Evolutionary conservation across 2,113 vertebrate genomes (phyloP), one percentile per base, ranked within the genome.

Genomic region (Lutjanus erythropterus): DNA sequence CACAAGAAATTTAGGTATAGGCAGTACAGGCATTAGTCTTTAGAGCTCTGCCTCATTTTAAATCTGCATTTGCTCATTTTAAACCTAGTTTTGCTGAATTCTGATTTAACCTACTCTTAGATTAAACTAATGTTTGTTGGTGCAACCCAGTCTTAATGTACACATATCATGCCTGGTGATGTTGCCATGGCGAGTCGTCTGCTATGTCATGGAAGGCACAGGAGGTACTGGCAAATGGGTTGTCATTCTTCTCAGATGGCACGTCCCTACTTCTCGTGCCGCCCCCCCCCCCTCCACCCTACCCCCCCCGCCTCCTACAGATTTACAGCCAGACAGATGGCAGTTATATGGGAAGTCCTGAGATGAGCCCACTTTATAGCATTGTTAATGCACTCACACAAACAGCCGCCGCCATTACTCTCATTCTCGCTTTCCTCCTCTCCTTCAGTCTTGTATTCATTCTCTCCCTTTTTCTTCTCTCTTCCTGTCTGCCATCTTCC

Each of bases 381-480:
- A 96, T 95, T 97, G 97, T 97, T 98, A 98, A 98, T 96, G 97
- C 96, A 97, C 96, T 97, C 96, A 93, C 97, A 96, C 96, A 98
- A 97, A 98, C 96, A 96, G 96, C 96, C 95, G 90, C 94, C 95
- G 9, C 90, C 81, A 91, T 89, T 89, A 86, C 86, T 90, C 89
- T 89, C 78, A 71, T 87, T 84, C 86, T 74, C 83, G 68, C 79
- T 58, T 83, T 58, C 77, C 68, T 83, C 70, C 44, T 83, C 53
- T 78, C 69, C 72, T 66, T 74, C 44, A 58, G 67, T 65, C 73
- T 71, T 69, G 46, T 61, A 61, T 73, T 83, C n/a, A n/a, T n/a
- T n/a, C n/a, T n/a, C 67, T 61, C 44, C 69, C 31, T 67, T 65
- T 80, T 67, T 46, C 66, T 19, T 69, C 74, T 62, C 71, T 84